Evolutionary conservation across 2,888 invertebrate genomes (phyloP), one percentile per base, ranked within the genome.

Genomic region (Thereva nobilitata): DNA sequence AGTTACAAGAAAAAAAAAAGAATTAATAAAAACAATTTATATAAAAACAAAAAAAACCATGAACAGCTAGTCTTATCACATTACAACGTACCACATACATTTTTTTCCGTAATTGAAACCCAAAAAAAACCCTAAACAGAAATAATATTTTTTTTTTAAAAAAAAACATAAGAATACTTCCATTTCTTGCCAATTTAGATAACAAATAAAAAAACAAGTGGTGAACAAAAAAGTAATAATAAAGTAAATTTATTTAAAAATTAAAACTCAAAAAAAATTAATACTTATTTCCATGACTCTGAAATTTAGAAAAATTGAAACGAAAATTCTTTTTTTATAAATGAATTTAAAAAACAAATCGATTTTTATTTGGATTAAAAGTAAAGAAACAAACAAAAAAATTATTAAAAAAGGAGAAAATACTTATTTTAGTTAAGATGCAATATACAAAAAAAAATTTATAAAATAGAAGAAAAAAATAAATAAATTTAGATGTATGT

Each of bases 151-250:
- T 38, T 56, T 23, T 61, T 42, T 10, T 50, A 55, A 55, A 38
- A 55, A 55, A 41, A 54, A 40, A 37, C 1, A 55, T 55, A 55
- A 55, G 49, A 49, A 61, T 49, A 61, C 61, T 50, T 61, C 61
- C 50, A 61, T 23, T 50, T 61, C 61, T 61, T 61, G 61, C 61
- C 61, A 61, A 61, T 50, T 50, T 40, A 61, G 9, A 40, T 10
- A 12, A 10, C 35, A 37, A 59, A 59, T 49, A 10, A 56, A 37
- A 34, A 59, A 34, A 57, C 45, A 10, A 47, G 4, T 49, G 37
- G 47, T 49, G 55, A 6, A 55, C 49, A 49, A 49, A 49, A 61
- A 12, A n/a, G 7, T 38, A 12, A 54, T 40, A 42, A 42, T 41
- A 56, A 41, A 34, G 23, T 42, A 50, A 50, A 50, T 50, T 50